Conservation (phyloP, 2,113 vertebrate species). For the Dipodomys stephensi region DNA sequence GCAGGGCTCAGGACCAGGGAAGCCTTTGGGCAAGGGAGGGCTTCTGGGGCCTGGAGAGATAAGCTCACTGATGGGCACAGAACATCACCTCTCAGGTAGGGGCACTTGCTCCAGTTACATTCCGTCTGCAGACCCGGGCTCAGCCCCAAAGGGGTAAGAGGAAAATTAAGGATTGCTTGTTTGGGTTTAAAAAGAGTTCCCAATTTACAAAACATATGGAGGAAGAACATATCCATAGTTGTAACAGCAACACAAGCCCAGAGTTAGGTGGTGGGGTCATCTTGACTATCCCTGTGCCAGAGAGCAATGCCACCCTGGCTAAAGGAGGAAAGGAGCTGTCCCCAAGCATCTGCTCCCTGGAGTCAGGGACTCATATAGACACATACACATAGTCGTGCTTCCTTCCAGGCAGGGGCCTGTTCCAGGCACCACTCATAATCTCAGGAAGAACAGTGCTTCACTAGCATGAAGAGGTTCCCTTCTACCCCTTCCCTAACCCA, state of each 20-base stretch:
- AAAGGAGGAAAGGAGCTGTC: background rate
- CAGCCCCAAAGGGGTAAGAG: conserved; percentile 56
- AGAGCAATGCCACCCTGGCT: conserved; percentile 37
- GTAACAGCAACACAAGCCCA: conserved; percentile 70
- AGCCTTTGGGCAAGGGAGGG: conserved; percentile 80
- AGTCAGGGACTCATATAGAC: background rate
- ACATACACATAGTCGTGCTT: conserved; percentile 32
- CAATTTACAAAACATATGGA: conserved; percentile 2
- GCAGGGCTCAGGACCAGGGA: conserved; percentile 55
- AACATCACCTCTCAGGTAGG: conserved; percentile 47
- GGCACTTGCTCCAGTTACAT: conserved; percentile 73
- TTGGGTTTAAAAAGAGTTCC: conserved; percentile 75
- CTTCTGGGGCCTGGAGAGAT: conserved; percentile 58
- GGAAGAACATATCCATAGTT: conserved; percentile 71
- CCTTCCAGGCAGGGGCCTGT: background rate
- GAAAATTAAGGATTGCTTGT: conserved; percentile 66
- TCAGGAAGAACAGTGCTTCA: background rate
- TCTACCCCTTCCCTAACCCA: background rate
- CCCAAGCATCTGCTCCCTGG: conserved; percentile 13
- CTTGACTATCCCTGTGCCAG: conserved; percentile 64
- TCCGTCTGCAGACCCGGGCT: conserved; percentile 84
- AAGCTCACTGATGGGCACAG: background rate
- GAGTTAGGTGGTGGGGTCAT: conserved; percentile 72
- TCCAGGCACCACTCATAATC: background rate
- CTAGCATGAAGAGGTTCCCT: too few species aligned